A percentile compares a stretch with the other conserved stretches of the same genome.
Evolutionary conservation across 1,140 invertebrate genomes (phyloP).

Genomic region (Penaeus japonicus): DNA sequence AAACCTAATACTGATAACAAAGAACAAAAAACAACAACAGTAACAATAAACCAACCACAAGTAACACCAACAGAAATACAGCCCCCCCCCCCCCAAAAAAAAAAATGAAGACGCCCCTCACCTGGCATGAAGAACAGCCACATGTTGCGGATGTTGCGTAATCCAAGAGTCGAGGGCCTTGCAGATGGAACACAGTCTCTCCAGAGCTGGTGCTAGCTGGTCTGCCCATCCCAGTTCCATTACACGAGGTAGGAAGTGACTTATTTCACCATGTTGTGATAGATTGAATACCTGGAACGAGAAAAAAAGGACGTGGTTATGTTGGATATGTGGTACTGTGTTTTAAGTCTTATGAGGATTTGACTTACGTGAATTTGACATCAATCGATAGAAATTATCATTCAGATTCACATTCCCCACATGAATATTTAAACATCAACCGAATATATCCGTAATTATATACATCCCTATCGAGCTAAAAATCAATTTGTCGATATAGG

Average conservation of each 20-base stretch:
- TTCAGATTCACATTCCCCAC: not conserved
- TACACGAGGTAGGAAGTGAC: constrained; percentile 65
- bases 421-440: not conserved
- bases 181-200: constrained; percentile 87
- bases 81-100: no score
- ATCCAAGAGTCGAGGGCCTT: constrained; percentile 93
- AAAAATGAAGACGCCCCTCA: constrained; percentile 62
- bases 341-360: no score
- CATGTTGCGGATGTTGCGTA: constrained; percentile 76
- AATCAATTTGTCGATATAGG: no score
- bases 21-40: no score
- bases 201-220: constrained; percentile 85
- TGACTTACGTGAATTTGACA: no score
- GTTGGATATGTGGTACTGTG: no score
- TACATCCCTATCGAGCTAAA: no score
- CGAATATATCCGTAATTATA: no score
- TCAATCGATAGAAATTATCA: not conserved
- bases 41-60: no score
- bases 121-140: constrained; percentile 88
- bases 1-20: no score
- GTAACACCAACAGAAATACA: no score
- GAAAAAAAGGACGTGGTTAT: not conserved
- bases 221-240: constrained; percentile 86
- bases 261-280: constrained; percentile 72
- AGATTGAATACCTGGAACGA: constrained; percentile 85